These are phyloP conservation scores for Ceratosolen solmsi DNA, from an alignment of 1,140 invertebrate genomes.

Conservation along the genomic window DNA sequence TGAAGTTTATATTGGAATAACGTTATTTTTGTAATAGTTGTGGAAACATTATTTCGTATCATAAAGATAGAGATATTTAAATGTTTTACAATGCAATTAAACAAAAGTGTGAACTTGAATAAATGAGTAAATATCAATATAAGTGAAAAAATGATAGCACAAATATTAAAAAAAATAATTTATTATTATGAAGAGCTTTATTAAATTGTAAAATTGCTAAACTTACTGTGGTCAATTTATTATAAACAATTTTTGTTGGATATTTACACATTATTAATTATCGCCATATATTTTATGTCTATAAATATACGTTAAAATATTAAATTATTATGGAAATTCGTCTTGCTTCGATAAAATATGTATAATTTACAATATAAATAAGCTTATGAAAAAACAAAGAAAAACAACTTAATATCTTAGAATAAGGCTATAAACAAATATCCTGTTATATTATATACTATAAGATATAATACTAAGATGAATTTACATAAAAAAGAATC, in stretches of 20 bases:
- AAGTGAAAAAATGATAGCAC: slow-evolving; percentile 32
- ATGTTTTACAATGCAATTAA: slow-evolving; percentile 12
- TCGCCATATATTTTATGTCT: neutral
- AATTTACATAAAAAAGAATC: too few relatives aligned
- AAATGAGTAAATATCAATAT: neutral
- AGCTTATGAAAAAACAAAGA: slow-evolving; percentile 34
- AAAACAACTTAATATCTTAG: slow-evolving; percentile 28
- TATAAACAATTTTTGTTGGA: neutral
- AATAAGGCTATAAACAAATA: slow-evolving; percentile 32
- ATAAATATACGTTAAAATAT: neutral
- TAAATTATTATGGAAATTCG: neutral
- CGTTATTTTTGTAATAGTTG: slow-evolving; percentile 26
- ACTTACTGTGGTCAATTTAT: neutral
- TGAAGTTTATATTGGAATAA: too few relatives aligned
- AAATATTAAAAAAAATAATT: slow-evolving; percentile 35
- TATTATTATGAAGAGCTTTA: neutral
- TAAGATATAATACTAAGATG: slow-evolving; percentile 19
- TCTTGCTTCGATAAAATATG: slow-evolving; percentile 4
- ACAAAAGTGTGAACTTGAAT: neutral
- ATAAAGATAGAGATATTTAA: neutral
- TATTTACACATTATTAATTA: neutral
- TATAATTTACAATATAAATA: slow-evolving; percentile 1
- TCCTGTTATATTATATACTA: slow-evolving; percentile 48
- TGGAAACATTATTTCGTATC: neutral
- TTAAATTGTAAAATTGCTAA: neutral